phyloP scores from a whole-genome alignment of 2,797 vertebrate species.

The Chromobotia macracanthus region DNA sequence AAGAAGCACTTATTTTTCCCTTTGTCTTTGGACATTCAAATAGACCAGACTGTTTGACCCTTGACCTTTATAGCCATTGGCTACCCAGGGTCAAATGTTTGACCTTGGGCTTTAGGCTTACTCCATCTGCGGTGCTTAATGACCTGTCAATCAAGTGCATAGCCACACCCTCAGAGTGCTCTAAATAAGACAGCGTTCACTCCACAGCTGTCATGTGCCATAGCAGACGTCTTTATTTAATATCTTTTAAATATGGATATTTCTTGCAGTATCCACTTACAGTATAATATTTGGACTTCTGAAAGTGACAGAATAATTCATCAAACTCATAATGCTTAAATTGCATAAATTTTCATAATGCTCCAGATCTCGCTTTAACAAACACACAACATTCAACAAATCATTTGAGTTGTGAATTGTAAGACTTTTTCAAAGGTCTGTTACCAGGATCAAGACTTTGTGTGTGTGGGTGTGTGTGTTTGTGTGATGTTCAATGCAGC shows the following conservation, averaged over 20 bases:
- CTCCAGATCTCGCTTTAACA: no score
- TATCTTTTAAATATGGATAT: no score
- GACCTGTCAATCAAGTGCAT: constrained; percentile 38
- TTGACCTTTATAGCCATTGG: constrained; percentile 52
- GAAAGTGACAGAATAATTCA: not conserved
- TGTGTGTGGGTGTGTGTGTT: not conserved
- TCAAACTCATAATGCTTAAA: no score
- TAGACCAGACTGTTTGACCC: constrained; percentile 60
- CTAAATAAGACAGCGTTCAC: constrained; percentile 8
- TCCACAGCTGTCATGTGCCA: not conserved
- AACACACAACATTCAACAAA: not conserved
- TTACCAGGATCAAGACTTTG: no score
- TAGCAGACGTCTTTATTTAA: no score
- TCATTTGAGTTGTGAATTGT: no score
- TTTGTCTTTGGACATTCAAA: not conserved
- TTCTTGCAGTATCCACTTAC: no score
- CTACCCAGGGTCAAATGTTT: constrained; percentile 65
- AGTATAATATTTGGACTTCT: not conserved
- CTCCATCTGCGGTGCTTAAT: constrained; percentile 31
- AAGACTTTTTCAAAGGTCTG: no score
- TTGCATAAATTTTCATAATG: not conserved
- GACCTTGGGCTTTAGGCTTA: constrained; percentile 57
- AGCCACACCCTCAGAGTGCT: not conserved
- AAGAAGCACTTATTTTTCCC: not conserved
- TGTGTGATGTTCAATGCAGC: not conserved